Percentiles rank a stretch among this genome's conserved stretches.
These are phyloP conservation scores for Phodopus roborovskii DNA, from an alignment of 2,113 vertebrate genomes.

Conservation along the genomic window DNA sequence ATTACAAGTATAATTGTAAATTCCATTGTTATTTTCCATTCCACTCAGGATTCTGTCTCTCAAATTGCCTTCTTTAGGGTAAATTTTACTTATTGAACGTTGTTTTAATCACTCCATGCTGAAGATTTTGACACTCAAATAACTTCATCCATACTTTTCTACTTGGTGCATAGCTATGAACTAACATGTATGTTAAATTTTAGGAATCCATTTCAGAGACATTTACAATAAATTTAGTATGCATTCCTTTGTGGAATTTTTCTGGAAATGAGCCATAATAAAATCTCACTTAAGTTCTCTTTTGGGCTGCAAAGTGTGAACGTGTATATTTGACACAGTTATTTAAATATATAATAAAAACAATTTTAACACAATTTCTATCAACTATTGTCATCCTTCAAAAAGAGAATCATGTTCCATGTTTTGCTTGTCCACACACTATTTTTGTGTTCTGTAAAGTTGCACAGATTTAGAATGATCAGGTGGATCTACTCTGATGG, in stretches of 20 bases:
- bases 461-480: neutral
- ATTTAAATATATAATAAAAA: neutral
- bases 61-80: neutral
- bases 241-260: slow-evolving; percentile 15
- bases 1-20: slow-evolving; percentile 4
- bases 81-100: neutral
- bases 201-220: slow-evolving; percentile 47
- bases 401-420: neutral
- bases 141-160: neutral
- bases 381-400: neutral
- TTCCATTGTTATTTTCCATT: neutral
- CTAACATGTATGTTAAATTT: neutral
- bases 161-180: neutral
- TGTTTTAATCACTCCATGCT: neutral
- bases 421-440: neutral
- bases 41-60: neutral
- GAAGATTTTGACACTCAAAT: neutral
- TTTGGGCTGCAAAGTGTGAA: neutral
- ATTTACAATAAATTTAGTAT: slow-evolving; percentile 38
- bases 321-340: neutral
- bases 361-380: slow-evolving; percentile 29
- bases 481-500: neutral
- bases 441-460: neutral
- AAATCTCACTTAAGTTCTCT: slow-evolving; percentile 33
- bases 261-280: neutral